These are phyloP conservation scores for Mimachlamys varia DNA, from an alignment of 2,888 invertebrate species.

Conservation along the genomic window DNA sequence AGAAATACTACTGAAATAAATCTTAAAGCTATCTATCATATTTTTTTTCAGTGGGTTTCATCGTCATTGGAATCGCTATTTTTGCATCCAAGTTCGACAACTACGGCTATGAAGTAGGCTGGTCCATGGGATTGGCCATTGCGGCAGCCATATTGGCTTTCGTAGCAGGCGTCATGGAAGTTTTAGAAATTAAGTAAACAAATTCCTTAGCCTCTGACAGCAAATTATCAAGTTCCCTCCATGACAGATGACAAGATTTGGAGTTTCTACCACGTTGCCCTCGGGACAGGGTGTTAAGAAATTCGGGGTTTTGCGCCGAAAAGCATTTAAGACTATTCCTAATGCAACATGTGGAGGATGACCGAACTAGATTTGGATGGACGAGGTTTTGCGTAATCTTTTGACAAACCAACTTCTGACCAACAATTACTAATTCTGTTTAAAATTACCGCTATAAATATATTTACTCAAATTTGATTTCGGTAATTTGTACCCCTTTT, in stretches of 20 bases:
- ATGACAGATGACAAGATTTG: neutral
- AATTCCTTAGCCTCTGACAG: neutral
- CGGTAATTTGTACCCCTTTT: too few species aligned
- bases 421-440: neutral
- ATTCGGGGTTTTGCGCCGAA: neutral
- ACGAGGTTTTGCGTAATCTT: neutral
- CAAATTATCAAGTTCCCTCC: neutral
- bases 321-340: neutral
- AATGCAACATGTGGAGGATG: neutral
- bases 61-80: slow-evolving; percentile 67
- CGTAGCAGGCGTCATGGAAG: slow-evolving; percentile 68
- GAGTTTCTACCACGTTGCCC: neutral
- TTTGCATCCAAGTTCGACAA: slow-evolving; percentile 62
- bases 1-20: too few species aligned
- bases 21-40: too few species aligned
- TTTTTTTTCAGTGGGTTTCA: slow-evolving; percentile 67
- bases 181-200: slow-evolving; percentile 48
- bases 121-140: slow-evolving; percentile 76
- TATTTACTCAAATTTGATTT: too few species aligned
- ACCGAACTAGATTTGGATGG: neutral
- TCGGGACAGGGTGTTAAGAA: neutral
- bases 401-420: neutral
- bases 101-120: slow-evolving; percentile 60
- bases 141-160: slow-evolving; percentile 67
- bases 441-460: too few species aligned